These are phyloP conservation scores for Clarias pachynema DNA, from an alignment of 2,797 vertebrate species.

Conservation along the genomic window DNA sequence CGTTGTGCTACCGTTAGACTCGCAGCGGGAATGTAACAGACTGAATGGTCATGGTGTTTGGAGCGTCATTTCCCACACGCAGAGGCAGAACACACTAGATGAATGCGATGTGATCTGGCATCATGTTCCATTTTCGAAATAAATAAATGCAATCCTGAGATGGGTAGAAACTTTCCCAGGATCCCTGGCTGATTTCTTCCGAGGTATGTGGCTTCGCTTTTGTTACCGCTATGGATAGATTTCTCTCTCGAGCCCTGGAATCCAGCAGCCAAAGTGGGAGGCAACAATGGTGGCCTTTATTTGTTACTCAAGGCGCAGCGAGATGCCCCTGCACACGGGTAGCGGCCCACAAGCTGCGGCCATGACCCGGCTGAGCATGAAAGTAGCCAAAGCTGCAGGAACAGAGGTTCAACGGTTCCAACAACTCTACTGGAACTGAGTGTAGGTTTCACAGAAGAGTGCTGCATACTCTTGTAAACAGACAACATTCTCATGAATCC, in stretches of 20 bases:
- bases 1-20: conserved; percentile 23
- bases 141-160: conserved; percentile 28
- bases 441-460: conserved; percentile 2
- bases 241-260: conserved; percentile 57
- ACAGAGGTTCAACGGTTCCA: background rate
- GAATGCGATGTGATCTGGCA: conserved; percentile 43
- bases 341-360: conserved; percentile 46
- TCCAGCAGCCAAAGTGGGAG: conserved; percentile 42
- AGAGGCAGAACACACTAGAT: conserved; percentile 31
- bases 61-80: conserved; percentile 47
- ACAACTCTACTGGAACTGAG: background rate
- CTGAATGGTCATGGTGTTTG: conserved; percentile 30
- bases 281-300: conserved; percentile 62
- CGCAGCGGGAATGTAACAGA: conserved; percentile 37
- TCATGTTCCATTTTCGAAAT: conserved; percentile 38
- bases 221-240: conserved; percentile 58
- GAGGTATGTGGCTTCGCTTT: conserved; percentile 58
- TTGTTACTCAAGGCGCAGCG: conserved; percentile 51
- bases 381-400: conserved; percentile 39
- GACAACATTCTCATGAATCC: conserved; percentile 28
- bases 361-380: conserved; percentile 42
- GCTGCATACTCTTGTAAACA: conserved; percentile 34
- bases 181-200: conserved; percentile 52
- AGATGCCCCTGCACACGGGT: conserved; percentile 40
- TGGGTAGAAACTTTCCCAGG: conserved; percentile 56